Percentiles rank a stretch among this genome's conserved stretches.
phyloP scores from a whole-genome alignment of 1,140 invertebrate genomes.

The Akabosia matsudoensis region DNA sequence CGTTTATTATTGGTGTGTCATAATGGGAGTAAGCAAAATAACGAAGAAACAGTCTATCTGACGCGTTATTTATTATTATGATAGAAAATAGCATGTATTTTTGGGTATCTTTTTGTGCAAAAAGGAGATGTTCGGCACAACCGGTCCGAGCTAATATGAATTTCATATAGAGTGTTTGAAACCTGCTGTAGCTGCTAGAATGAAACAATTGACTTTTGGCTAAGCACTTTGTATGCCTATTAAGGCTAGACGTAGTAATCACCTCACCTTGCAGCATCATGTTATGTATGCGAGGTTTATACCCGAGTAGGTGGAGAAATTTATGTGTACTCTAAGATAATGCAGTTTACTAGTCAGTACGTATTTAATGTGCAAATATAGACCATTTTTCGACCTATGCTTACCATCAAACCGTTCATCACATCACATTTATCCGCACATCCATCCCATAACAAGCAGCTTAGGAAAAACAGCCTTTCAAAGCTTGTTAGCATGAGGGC shows the following conservation, averaged over 20 bases:
- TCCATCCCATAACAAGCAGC: not conserved
- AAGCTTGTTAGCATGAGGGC: constrained; percentile 18
- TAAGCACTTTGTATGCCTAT: too few relatives aligned
- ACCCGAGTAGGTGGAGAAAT: too few relatives aligned
- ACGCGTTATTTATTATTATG: not conserved
- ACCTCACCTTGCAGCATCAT: too few relatives aligned
- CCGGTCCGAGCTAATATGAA: not conserved
- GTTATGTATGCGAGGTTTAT: too few relatives aligned
- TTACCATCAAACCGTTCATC: constrained; percentile 6
- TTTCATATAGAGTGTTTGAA: too few relatives aligned
- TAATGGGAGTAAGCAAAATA: not conserved
- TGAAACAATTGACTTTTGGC: too few relatives aligned
- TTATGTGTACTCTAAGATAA: too few relatives aligned
- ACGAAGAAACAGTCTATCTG: not conserved
- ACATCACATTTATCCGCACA: not conserved
- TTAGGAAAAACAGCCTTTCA: not conserved
- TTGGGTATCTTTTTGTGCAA: too few relatives aligned
- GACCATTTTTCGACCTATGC: not conserved
- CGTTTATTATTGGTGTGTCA: not conserved
- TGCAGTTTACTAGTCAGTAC: not conserved
- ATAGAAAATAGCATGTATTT: not conserved
- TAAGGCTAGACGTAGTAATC: too few relatives aligned
- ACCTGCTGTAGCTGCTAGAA: too few relatives aligned
- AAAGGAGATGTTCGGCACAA: too few relatives aligned
- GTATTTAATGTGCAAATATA: not conserved